Conservation (phyloP, 2,113 vertebrate species). For the Phaetusa simplex region DNA sequence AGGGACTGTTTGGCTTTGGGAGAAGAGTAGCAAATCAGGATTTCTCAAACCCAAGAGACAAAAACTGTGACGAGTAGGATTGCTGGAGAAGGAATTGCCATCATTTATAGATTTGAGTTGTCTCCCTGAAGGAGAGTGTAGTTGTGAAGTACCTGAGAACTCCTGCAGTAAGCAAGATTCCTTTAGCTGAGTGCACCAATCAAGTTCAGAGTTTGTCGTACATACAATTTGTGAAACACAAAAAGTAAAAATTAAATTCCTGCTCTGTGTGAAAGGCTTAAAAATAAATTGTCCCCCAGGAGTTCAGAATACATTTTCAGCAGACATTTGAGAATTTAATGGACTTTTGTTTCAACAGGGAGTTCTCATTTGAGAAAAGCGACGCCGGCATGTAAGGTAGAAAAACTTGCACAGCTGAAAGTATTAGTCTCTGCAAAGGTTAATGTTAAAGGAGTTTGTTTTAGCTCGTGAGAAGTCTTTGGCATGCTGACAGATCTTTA, state of each 20-base stretch:
- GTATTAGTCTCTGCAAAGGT: neutral
- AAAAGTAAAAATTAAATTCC: neutral
- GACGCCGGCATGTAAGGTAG: neutral
- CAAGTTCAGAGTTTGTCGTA: neutral
- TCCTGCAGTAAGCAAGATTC: neutral
- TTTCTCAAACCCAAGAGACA: neutral
- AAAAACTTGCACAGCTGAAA: neutral
- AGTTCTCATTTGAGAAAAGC: neutral
- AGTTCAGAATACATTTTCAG: neutral
- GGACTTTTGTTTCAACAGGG: neutral
- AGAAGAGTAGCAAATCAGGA: neutral
- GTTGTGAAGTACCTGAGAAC: neutral
- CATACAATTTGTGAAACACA: neutral
- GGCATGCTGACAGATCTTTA: neutral
- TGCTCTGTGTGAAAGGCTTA: neutral
- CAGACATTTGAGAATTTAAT: neutral
- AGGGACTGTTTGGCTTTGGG: neutral
- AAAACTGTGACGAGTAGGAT: neutral
- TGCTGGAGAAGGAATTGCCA: neutral
- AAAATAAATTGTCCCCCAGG: neutral
- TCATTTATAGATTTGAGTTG: neutral
- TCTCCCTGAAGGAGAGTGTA: neutral
- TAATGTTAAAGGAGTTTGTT: neutral
- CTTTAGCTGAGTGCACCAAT: neutral
- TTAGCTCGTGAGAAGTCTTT: neutral